Base-by-base conservation (phyloP, 2,888 invertebrate genomes). In the Leucophora obtusa region DNA sequence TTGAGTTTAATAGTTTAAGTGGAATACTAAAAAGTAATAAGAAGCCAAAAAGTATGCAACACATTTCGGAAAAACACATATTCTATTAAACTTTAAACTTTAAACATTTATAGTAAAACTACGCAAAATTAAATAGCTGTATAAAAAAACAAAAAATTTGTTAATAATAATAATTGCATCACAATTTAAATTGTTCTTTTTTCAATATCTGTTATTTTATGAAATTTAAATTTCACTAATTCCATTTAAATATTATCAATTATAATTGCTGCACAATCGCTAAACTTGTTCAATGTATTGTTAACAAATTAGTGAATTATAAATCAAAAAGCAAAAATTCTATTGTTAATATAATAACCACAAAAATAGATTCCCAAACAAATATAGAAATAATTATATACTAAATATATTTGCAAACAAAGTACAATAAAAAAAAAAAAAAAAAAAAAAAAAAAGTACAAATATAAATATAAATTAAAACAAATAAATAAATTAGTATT, bases 301-400 rank as follows among this genome's bases (percentile, higher is more conserved):
- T 76, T 65, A 70, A 53, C 70, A 70, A 59, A 70, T 76, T 70
- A 62, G 43, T 33, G 33, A 18, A 51, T 35, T 59, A 59, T 51
- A 18, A 58, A 62, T 63, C 53, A 35, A 18, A 43, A 28, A 65
- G 24, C 47, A 63, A 69, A 56, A 50, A 28, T 5, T 10, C 17
- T 10, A 69, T 69, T 75, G 56, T 43, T 47, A 62, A 75, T 60
- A 60, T 28, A 35, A n/a, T 15, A 69, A 69, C 75, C 68, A 28
- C 60, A 75, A 33, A 43, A 63, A 68, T 24, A n/a, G n/a, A 65
- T 10, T 59, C 33, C 10, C 24, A 56, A 69, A 62, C 33, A 50
- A 68, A 68, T 28, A 28, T 35, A 24, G 3, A 69, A 50, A 50
- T 56, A 75, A 75, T 69, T 75, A n/a, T n/a, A n/a, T n/a, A 62